A percentile compares a stretch with the other conserved stretches of the same genome.
phyloP scores from a whole-genome alignment of 2,797 vertebrate species.

The Lagocephalus sceleratus region DNA sequence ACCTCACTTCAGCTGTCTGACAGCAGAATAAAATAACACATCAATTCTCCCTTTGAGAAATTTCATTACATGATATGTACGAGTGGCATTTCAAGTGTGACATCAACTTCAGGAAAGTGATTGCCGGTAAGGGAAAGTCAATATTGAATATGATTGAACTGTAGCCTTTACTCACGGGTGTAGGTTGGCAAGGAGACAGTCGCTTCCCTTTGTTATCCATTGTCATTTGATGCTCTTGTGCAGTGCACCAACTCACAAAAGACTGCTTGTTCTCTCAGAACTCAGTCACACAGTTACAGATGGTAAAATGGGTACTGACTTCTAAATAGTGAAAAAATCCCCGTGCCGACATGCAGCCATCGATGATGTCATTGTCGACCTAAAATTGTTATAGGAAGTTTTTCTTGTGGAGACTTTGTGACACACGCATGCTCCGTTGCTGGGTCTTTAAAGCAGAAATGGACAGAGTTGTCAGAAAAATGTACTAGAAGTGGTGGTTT shows the following conservation, averaged over 20 bases:
- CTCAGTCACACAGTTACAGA: not conserved
- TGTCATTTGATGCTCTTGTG: conserved; percentile 10
- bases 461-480: too few species aligned
- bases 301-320: not conserved
- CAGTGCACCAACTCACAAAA: not conserved
- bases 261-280: not conserved
- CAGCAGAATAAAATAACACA: conserved; percentile 20
- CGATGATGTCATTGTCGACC: too few species aligned
- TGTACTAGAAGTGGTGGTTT: too few species aligned
- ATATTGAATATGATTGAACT: conserved; percentile 26
- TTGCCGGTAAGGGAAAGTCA: conserved; percentile 10
- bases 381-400: too few species aligned
- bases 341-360: too few species aligned
- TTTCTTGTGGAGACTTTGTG: too few species aligned
- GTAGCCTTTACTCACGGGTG: not conserved
- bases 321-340: not conserved
- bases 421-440: too few species aligned
- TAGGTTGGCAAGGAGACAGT: not conserved
- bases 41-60: conserved; percentile 13
- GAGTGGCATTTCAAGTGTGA: conserved; percentile 8
- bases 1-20: conserved; percentile 11
- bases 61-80: conserved; percentile 19
- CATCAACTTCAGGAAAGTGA: not conserved
- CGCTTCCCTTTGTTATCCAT: conserved; percentile 11
- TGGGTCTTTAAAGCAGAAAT: too few species aligned